A percentile compares a stretch with the other conserved stretches of the same genome.
Conservation (phyloP, 2,113 vertebrate species). For the Ceuthmochares aereus region DNA sequence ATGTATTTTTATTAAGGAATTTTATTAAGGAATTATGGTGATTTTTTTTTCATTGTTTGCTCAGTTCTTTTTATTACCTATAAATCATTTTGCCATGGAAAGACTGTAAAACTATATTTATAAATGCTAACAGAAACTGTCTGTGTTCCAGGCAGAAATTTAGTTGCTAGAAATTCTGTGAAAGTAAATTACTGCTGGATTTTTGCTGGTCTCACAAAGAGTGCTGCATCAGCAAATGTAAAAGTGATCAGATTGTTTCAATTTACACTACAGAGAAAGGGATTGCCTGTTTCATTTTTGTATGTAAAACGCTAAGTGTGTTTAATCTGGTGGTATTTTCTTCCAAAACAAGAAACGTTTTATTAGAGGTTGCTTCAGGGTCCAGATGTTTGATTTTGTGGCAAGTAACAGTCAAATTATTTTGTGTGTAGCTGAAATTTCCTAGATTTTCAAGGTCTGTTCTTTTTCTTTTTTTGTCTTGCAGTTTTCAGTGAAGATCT, state of each 20-base stretch:
- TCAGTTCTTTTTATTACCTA: neutral
- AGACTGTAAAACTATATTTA: neutral
- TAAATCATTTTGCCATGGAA: neutral
- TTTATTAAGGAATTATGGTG: neutral
- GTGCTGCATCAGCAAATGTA: neutral
- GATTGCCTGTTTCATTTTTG: neutral
- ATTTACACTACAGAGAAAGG: neutral
- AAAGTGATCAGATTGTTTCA: neutral
- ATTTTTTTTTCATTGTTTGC: neutral
- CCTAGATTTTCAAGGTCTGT: neutral
- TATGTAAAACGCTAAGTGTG: neutral
- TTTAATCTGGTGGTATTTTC: neutral
- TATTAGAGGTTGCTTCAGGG: neutral
- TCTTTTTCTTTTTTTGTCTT: conserved; percentile 60
- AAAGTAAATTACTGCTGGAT: neutral
- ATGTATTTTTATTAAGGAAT: neutral
- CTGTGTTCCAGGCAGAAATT: neutral
- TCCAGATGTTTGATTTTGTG: neutral
- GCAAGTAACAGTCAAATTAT: rapidly evolving
- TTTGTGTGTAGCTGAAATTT: neutral
- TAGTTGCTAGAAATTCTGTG: neutral
- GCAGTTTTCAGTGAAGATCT: conserved; percentile 98
- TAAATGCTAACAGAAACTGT: neutral
- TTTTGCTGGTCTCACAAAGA: neutral
- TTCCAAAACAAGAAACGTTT: neutral